phyloP scores from a whole-genome alignment of 2,888 invertebrate genomes.

The Hyposoter dolosus region DNA sequence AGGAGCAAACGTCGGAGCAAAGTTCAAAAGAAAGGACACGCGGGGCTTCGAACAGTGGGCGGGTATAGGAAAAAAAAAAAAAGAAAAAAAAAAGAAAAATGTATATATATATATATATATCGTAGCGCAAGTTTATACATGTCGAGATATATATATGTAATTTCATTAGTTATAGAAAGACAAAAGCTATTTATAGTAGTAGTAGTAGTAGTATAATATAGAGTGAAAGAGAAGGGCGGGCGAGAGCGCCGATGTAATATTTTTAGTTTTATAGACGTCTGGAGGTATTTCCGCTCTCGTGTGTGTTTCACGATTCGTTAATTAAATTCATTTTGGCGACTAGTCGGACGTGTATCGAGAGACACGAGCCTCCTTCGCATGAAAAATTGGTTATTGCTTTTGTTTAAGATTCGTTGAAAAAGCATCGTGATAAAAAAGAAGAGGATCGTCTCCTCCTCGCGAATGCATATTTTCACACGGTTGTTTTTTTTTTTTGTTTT shows the following conservation, averaged over 20 bases:
- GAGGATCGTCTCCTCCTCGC: background rate
- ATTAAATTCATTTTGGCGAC: slow-evolving; percentile 25
- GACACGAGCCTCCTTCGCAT: background rate
- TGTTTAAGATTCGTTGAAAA: background rate
- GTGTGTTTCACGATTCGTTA: background rate
- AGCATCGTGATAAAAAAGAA: background rate
- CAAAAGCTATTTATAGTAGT: slow-evolving; percentile 22
- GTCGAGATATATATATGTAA: background rate
- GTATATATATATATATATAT: no score
- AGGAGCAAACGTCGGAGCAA: slow-evolving; percentile 14
- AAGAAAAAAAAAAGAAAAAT: no score
- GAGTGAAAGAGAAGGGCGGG: slow-evolving; percentile 45
- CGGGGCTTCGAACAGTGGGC: background rate
- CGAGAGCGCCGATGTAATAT: slow-evolving; percentile 53
- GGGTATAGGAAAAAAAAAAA: background rate
- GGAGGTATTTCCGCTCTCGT: slow-evolving; percentile 49
- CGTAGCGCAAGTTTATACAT: background rate
- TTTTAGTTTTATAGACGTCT: slow-evolving; percentile 53
- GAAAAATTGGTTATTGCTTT: background rate
- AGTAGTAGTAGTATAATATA: no score
- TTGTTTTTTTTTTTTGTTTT: background rate
- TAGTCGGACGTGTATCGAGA: no score
- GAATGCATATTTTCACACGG: background rate
- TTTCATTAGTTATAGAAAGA: slow-evolving; percentile 20
- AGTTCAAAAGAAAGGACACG: slow-evolving; percentile 31